Base-by-base conservation (phyloP, 2,888 invertebrate species). In the Eurois occulta region DNA sequence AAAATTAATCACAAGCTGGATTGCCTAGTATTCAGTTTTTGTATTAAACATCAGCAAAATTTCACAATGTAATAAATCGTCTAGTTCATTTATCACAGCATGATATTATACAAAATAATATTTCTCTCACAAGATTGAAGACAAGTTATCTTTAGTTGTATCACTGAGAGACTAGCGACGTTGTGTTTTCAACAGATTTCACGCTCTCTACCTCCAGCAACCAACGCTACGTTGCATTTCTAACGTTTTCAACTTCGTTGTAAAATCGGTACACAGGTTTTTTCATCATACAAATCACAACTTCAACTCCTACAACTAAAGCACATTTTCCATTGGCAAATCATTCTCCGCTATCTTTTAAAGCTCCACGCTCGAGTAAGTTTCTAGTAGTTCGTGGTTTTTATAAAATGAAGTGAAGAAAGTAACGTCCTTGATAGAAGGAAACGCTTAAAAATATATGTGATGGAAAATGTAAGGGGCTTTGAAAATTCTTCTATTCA, bases 111-210 rank as follows among this genome's bases (percentile, higher is more conserved):
- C 6, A 21, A 46, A 32, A 32, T n/a, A 1, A 28, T 35, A 24
- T 10, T 70, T 35, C 18, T 46, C n/a, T 74, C 21, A 43, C 21
- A 24, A 24, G 41, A 58, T 32, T 60, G 64, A 60, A 6, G 28
- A 69, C 43, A 62, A 55, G 32, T 65, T 69, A 66, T 66, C 43
- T 77, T 60, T n/a, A 46, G 43, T 66, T 77, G 69, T 83, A 68
- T 75, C 77, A 35, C 62, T 32, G 16, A 28, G 60, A 58, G 28
- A 77, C 69, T 41, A 10, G 70, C 75, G 11, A 83, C 43, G 46
- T 46, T 75, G 66, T 85, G 58, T 83, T 86, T 79, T 72, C 77
- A 72, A 71, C 69, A 80, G 80, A 85, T 80, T 80, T 78, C 58
- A 86, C 65, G 80, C 77, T 80, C 71, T 72, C 64, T 83, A 83